Evolutionary conservation across 2,888 invertebrate species (phyloP).

Genomic region (Lordiphosa fenestrarum): DNA sequence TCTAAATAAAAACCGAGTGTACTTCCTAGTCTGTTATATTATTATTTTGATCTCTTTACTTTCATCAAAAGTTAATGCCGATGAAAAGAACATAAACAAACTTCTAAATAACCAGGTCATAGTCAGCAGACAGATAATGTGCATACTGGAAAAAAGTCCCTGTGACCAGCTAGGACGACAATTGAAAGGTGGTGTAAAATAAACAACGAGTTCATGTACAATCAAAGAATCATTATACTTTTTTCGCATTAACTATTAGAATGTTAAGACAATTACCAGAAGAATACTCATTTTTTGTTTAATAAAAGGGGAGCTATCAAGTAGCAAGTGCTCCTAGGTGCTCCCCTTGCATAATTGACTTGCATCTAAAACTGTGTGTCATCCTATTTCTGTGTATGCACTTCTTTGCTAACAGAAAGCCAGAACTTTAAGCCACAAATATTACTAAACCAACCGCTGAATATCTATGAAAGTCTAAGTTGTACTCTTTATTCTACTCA

Average conservation of each 20-base stretch:
- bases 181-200: slow-evolving; percentile 82
- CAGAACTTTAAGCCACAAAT: too few relatives aligned
- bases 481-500: slow-evolving; percentile 4
- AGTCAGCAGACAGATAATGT: slow-evolving; percentile 82
- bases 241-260: too few relatives aligned
- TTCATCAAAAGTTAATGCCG: slow-evolving; percentile 49
- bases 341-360: too few relatives aligned
- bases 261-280: too few relatives aligned
- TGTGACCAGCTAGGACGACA: slow-evolving; percentile 84
- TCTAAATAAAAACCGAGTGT: slow-evolving; percentile 41
- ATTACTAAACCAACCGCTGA: too few relatives aligned
- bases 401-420: too few relatives aligned
- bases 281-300: too few relatives aligned
- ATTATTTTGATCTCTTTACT: slow-evolving; percentile 65
- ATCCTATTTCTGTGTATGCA: too few relatives aligned
- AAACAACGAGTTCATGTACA: not conserved
- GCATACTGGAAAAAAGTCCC: slow-evolving; percentile 82
- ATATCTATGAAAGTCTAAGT: not conserved
- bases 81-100: slow-evolving; percentile 78
- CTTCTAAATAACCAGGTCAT: slow-evolving; percentile 78
- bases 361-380: too few relatives aligned
- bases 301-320: too few relatives aligned
- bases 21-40: slow-evolving; percentile 45
- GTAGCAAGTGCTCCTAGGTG: too few relatives aligned
- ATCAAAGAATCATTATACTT: too few relatives aligned